Evolutionary conservation across 2,113 vertebrate genomes (phyloP).

Genomic region (Lycaon pictus): DNA sequence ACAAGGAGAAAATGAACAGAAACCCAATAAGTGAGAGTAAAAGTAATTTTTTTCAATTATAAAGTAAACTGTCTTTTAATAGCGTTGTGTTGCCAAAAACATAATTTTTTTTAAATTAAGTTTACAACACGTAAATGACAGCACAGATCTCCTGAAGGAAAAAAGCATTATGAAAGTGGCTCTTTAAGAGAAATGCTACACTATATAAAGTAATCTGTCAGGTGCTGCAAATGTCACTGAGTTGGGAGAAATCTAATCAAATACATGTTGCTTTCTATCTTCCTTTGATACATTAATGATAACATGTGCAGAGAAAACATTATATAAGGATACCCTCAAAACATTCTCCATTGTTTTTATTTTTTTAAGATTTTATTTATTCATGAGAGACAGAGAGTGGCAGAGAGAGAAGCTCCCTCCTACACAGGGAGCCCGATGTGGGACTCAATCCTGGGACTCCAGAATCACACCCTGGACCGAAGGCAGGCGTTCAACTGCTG

Average conservation of each 20-base stretch:
- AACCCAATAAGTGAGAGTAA: slow-evolving; percentile 52
- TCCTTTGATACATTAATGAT: slow-evolving; percentile 32
- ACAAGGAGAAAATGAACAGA: slow-evolving; percentile 63
- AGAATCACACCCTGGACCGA: too few species aligned
- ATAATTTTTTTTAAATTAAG: slow-evolving; percentile 54
- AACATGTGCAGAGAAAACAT: neutral
- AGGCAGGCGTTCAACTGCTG: too few species aligned
- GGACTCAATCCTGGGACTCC: too few species aligned
- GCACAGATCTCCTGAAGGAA: neutral
- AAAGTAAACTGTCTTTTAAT: slow-evolving; percentile 16
- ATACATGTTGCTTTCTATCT: slow-evolving; percentile 39
- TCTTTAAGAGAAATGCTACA: slow-evolving; percentile 25
- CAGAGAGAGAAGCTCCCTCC: too few species aligned
- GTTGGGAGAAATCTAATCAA: slow-evolving; percentile 55
- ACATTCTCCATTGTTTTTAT: slow-evolving; percentile 36
- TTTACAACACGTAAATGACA: slow-evolving; percentile 54
- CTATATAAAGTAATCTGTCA: neutral
- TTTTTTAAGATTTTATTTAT: neutral
- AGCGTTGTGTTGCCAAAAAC: slow-evolving; percentile 4
- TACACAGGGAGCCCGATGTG: too few species aligned
- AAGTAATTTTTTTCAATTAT: slow-evolving; percentile 59
- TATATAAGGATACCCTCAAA: neutral
- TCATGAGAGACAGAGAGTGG: too few species aligned
- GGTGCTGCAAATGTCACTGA: slow-evolving; percentile 37
- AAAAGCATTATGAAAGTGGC: neutral